Evolutionary conservation across 2,888 invertebrate species (phyloP).

Genomic region (Peribatodes rhomboidaria): DNA sequence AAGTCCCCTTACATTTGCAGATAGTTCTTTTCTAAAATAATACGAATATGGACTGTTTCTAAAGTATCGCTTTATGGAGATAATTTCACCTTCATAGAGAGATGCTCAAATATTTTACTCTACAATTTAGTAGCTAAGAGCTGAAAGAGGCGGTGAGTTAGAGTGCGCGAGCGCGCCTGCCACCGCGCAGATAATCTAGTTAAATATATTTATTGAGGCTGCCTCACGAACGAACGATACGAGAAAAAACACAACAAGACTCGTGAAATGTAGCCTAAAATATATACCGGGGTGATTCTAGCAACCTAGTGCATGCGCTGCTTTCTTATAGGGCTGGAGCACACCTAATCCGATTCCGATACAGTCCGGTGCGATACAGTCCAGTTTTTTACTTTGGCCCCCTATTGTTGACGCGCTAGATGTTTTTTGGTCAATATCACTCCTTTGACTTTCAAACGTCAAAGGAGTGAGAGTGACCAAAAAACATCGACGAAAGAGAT

Average conservation of each 20-base stretch:
- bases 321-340: no score
- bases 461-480: no score
- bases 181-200: constrained; percentile 43
- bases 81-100: not conserved
- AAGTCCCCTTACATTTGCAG: no score
- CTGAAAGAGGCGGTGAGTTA: constrained; percentile 20
- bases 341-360: no score
- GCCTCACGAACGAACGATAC: constrained; percentile 10
- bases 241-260: constrained; percentile 17
- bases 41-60: not conserved
- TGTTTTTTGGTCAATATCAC: no score
- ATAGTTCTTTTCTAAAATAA: no score
- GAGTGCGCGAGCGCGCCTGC: constrained; percentile 30
- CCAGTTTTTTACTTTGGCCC: no score
- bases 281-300: not conserved
- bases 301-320: constrained; percentile 16
- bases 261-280: constrained; percentile 4
- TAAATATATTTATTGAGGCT: constrained; percentile 44
- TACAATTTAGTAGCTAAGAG: not conserved
- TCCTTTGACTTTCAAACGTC: no score
- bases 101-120: not conserved
- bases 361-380: no score
- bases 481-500: no score
- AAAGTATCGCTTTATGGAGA: no score
- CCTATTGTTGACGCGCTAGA: no score